These are phyloP conservation scores for Hipposideros larvatus DNA, from an alignment of 2,797 vertebrate genomes.

Conservation along the genomic window DNA sequence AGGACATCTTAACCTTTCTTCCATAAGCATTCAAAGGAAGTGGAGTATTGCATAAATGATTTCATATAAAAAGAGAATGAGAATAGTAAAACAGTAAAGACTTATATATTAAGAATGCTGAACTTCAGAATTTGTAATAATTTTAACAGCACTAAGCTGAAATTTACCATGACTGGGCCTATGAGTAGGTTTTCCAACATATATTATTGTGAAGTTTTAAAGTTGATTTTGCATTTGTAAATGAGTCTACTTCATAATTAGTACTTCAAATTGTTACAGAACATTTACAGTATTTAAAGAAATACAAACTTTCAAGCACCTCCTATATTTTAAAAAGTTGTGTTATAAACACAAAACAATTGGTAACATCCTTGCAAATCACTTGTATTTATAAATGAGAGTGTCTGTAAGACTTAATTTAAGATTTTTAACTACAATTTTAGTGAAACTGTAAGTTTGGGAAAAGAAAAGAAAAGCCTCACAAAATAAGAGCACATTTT, in stretches of 20 bases:
- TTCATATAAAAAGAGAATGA: not conserved
- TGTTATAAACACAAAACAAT: not conserved
- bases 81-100: not conserved
- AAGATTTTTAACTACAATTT: not conserved
- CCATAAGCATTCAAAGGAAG: not conserved
- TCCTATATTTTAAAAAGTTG: not conserved
- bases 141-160: not conserved
- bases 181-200: constrained; percentile 11
- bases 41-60: not conserved
- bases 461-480: not conserved
- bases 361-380: not conserved
- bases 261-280: not conserved
- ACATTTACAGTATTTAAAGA: not conserved
- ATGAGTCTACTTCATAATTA: not conserved
- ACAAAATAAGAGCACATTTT: not conserved
- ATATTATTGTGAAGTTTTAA: constrained; percentile 27
- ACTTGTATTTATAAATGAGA: not conserved
- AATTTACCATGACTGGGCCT: not conserved
- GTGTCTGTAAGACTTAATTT: not conserved
- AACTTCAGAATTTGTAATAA: not conserved
- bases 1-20: not conserved
- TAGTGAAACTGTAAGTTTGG: not conserved
- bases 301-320: not conserved
- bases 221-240: constrained; percentile 4
- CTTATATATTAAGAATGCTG: not conserved